These are phyloP conservation scores for Fopius arisanus DNA, from an alignment of 1,140 invertebrate species.

Conservation along the genomic window DNA sequence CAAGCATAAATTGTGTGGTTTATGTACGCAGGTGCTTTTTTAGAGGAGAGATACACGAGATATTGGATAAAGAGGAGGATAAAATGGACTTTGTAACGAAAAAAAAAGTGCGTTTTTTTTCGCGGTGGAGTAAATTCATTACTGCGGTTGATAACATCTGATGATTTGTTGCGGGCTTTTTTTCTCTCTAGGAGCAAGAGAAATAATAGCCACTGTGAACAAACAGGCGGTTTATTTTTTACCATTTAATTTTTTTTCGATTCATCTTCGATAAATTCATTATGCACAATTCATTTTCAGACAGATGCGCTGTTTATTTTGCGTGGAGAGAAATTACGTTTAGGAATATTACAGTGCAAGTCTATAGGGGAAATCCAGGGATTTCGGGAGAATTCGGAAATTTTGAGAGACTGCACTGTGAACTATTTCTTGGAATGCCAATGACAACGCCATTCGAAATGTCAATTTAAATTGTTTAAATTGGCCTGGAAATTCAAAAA, in stretches of 20 bases:
- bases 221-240: background rate
- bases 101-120: background rate
- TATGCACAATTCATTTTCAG: background rate
- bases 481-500: no score
- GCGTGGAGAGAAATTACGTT: no score
- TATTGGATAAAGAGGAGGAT: conserved; percentile 6
- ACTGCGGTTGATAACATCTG: background rate
- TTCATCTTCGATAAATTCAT: background rate
- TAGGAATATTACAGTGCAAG: no score
- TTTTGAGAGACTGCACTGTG: no score
- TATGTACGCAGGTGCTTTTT: conserved; percentile 10
- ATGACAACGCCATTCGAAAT: no score
- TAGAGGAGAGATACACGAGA: conserved; percentile 11
- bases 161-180: background rate
- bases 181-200: background rate
- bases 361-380: no score
- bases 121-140: conserved; percentile 8
- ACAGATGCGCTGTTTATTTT: no score
- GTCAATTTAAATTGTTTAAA: no score
- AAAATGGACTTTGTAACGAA: background rate
- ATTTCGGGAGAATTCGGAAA: no score
- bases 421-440: no score
- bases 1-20: conserved; percentile 25
- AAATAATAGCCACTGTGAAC: background rate
- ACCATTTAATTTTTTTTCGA: background rate